phyloP scores from a whole-genome alignment of 2,113 vertebrate genomes.

The Zapus hudsonius region DNA sequence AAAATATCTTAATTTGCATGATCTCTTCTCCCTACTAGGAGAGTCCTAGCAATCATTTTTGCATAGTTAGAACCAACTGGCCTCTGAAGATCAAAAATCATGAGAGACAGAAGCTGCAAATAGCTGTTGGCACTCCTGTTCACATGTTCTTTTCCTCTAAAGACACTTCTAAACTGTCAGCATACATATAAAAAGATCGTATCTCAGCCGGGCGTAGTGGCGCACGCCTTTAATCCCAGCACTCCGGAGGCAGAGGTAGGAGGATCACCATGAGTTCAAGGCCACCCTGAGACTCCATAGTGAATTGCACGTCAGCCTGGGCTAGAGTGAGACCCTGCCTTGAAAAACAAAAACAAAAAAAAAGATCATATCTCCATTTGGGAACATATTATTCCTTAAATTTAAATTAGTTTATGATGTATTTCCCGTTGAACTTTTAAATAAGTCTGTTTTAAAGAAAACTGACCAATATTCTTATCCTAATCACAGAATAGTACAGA shows the following conservation, averaged over 20 bases:
- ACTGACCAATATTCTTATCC: background rate
- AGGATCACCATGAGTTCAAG: too few species aligned
- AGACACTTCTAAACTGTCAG: slow-evolving; percentile 4
- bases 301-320: too few species aligned
- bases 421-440: slow-evolving; percentile 14
- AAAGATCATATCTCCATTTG: slow-evolving; percentile 48
- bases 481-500: background rate
- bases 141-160: slow-evolving; percentile 31
- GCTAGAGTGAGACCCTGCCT: too few species aligned
- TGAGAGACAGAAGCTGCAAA: background rate
- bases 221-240: too few species aligned
- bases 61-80: background rate
- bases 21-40: slow-evolving; percentile 18
- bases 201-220: too few species aligned
- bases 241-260: too few species aligned
- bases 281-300: too few species aligned
- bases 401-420: slow-evolving; percentile 4
- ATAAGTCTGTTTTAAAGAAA: slow-evolving; percentile 18
- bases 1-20: slow-evolving; percentile 32
- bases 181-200: slow-evolving; percentile 28
- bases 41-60: slow-evolving; percentile 32
- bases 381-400: background rate
- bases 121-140: background rate
- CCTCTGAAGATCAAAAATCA: slow-evolving; percentile 9
- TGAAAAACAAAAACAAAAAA: too few species aligned